These are phyloP conservation scores for Ophioderma brevispina DNA, from an alignment of 35 echinoderm and acorn worm species.

Conservation along the genomic window DNA sequence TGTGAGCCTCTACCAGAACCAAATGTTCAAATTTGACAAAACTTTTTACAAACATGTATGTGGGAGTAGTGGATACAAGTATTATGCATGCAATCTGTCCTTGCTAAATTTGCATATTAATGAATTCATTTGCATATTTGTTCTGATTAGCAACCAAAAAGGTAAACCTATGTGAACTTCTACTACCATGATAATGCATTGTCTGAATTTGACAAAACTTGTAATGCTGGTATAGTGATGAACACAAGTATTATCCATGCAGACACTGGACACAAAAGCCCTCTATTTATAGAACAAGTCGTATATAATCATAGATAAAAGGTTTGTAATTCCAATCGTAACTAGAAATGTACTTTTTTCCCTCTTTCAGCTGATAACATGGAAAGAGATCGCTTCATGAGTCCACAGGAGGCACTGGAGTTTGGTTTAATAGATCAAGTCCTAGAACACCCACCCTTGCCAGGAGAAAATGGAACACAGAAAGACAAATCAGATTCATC, in stretches of 20 bases:
- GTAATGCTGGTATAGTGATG: background rate
- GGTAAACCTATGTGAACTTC: too few species aligned
- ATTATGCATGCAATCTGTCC: too few species aligned
- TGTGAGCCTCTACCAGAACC: too few species aligned
- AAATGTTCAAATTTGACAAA: too few species aligned
- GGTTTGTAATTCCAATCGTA: background rate
- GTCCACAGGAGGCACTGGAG: slow-evolving; percentile 73
- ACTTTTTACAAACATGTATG: too few species aligned
- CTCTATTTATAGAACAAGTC: background rate
- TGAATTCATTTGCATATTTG: too few species aligned
- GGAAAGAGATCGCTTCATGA: slow-evolving; percentile 97
- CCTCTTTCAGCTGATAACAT: slow-evolving; percentile 72
- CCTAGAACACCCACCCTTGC: slow-evolving; percentile 81
- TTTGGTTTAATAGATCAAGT: slow-evolving; percentile 98
- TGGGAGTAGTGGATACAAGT: too few species aligned
- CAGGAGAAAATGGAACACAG: slow-evolving; percentile 33
- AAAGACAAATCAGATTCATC: too few species aligned
- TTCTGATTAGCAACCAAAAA: too few species aligned
- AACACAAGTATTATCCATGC: background rate
- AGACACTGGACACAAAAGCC: background rate
- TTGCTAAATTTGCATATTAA: too few species aligned
- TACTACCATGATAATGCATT: background rate
- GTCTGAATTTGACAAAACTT: background rate
- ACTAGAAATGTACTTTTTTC: background rate
- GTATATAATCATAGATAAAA: background rate